These are phyloP conservation scores for Ameiurus melas DNA, from an alignment of 2,113 vertebrate species.

Conservation along the genomic window DNA sequence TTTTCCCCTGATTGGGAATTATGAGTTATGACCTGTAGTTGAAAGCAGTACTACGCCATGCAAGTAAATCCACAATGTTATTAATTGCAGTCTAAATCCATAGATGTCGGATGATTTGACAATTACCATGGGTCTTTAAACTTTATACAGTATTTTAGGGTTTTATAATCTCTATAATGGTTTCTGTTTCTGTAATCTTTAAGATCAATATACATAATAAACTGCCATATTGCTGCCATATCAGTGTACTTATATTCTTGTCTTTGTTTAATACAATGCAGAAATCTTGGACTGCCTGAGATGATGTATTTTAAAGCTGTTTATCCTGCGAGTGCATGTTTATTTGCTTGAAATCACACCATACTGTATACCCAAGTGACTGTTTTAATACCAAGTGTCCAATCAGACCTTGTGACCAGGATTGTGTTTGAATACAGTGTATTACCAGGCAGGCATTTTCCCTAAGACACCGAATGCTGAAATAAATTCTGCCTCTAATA, in stretches of 20 bases:
- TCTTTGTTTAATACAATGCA: background rate
- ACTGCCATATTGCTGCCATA: background rate
- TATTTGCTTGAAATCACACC: background rate
- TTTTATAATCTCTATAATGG: background rate
- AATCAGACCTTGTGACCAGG: background rate
- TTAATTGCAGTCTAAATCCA: background rate
- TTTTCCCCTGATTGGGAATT: too few species aligned
- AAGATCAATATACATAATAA: background rate
- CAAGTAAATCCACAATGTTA: background rate
- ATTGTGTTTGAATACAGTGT: background rate
- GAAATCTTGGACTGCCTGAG: background rate
- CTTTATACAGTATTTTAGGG: background rate
- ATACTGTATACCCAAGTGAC: background rate
- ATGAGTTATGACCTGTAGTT: too few species aligned
- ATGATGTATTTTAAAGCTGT: background rate
- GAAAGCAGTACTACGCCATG: background rate
- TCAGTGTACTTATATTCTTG: background rate
- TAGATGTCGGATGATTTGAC: background rate
- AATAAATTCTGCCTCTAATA: background rate
- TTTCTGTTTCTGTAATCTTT: background rate
- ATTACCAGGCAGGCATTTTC: background rate
- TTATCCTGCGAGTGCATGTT: background rate
- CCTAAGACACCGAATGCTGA: background rate
- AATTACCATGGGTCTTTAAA: background rate
- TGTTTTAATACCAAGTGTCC: background rate